These are phyloP conservation scores for Phanerotoma sp. DNA, from an alignment of 2,888 invertebrate genomes.

Conservation along the genomic window DNA sequence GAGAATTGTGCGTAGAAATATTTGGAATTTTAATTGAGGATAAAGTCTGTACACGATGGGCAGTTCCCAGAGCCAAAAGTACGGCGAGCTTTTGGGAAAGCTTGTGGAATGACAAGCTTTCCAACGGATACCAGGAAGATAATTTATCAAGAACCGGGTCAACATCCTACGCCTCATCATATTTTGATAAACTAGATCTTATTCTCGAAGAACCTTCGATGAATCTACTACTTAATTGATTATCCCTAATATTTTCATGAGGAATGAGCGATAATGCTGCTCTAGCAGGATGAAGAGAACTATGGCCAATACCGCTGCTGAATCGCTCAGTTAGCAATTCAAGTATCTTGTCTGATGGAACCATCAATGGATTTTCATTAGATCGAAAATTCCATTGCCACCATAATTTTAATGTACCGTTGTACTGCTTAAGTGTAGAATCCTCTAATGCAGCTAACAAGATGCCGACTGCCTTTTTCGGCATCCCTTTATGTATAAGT, in stretches of 20 bases:
- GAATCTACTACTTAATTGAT: background rate
- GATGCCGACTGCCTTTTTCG: slow-evolving; percentile 20
- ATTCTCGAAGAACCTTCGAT: background rate
- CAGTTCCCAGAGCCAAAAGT: slow-evolving; percentile 22
- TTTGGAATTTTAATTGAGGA: slow-evolving; percentile 11
- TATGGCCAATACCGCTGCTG: slow-evolving; percentile 23
- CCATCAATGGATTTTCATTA: background rate
- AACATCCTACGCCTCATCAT: background rate
- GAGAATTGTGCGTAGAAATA: background rate
- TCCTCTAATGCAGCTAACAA: slow-evolving; percentile 30
- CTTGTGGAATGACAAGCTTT: slow-evolving; percentile 17
- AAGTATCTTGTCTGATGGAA: slow-evolving; percentile 3
- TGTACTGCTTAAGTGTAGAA: slow-evolving; percentile 34
- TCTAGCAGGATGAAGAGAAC: slow-evolving; percentile 27
- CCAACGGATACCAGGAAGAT: slow-evolving; percentile 13
- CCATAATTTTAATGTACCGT: slow-evolving; percentile 31
- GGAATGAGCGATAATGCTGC: slow-evolving; percentile 28
- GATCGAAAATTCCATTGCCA: slow-evolving; percentile 22
- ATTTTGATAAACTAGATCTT: background rate
- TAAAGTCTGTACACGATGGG: slow-evolving; percentile 28
- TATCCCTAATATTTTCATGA: background rate
- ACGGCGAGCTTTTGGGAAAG: slow-evolving; percentile 20
- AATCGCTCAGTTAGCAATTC: slow-evolving; percentile 23
- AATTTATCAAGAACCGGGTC: slow-evolving; percentile 7
- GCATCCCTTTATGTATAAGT: background rate